Base-by-base conservation (phyloP, 2,797 vertebrate genomes). In the Triplophysa bombifrons region DNA sequence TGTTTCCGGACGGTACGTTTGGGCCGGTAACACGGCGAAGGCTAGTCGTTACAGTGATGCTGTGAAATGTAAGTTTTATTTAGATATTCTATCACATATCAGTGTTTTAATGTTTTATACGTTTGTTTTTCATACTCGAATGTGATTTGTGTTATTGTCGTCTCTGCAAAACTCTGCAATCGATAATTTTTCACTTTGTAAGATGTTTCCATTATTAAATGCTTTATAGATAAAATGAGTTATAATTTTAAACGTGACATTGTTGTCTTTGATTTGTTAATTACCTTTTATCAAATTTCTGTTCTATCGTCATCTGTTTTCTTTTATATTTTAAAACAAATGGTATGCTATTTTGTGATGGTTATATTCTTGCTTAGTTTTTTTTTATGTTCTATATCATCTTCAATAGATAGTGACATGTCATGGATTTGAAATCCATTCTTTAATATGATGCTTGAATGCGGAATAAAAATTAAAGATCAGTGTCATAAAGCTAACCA, bases 41-140 rank as follows among this genome's bases (percentile, higher is more conserved):
- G 13, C 2, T 11, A 10, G 38, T 13, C 27, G 17, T 74, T 34
- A 16, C 48, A 65, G 25, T 12, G 48, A 68, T 76, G 51, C 64
- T 67, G 51, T 76, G 20, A 76, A 46, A 76, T 58, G 64, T 67
- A 22, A 67, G 74, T 46, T 46, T 20, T 22, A 20, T 48, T 8
- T 13, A 48, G 3, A 60, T 34, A 16, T 69, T 20, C 2, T 58
- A 2, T 30, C 2, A 30, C 13, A n/a, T 30, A 60, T 25, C 25
- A 0, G 10, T 30, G 38, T 58, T 56, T 20, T 67, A 5, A 60
- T 76, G 17, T 27, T 8, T 27, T 17, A 20, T 68, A 7, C 20
- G 10, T 12, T 11, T 19, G 9, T 19, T 2, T 10, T 2, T n/a
- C 3, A 0, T 12, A 27, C 16, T 46, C 20, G 63, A 3, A 2